phyloP scores from a whole-genome alignment of 2,888 invertebrate species.

The Spatulosminthurus flaviceps region DNA sequence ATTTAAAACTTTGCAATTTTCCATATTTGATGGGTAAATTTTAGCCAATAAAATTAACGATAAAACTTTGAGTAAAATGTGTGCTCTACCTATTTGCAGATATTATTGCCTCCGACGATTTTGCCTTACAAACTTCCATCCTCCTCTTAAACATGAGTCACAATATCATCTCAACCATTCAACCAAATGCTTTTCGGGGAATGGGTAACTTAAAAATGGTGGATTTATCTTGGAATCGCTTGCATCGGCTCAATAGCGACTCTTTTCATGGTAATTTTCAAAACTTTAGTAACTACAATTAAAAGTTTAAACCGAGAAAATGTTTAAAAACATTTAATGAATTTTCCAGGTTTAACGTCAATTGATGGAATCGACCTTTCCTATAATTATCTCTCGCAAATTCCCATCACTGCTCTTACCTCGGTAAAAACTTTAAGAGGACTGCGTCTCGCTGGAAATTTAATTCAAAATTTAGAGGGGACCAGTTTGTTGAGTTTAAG shows the following conservation, averaged over 20 bases:
- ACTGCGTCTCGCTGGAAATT: slow-evolving; percentile 84
- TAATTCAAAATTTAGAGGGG: slow-evolving; percentile 83
- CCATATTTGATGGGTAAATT: too few relatives aligned
- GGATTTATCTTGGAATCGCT: slow-evolving; percentile 79
- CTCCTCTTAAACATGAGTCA: slow-evolving; percentile 81
- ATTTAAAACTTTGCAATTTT: too few relatives aligned
- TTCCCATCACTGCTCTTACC: slow-evolving; percentile 81
- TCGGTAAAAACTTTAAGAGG: slow-evolving; percentile 76
- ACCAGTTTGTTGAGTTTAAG: slow-evolving; percentile 73
- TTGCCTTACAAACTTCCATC: slow-evolving; percentile 75
- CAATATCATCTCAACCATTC: slow-evolving; percentile 79
- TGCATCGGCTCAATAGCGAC: slow-evolving; percentile 83
- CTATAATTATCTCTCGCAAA: slow-evolving; percentile 84
- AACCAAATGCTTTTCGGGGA: slow-evolving; percentile 78
- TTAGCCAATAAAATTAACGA: too few relatives aligned
- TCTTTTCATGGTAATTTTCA: slow-evolving; percentile 79
- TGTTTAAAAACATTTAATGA: too few relatives aligned
- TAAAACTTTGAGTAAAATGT: too few relatives aligned
- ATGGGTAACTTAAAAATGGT: slow-evolving; percentile 75
- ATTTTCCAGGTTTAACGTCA: slow-evolving; percentile 76
- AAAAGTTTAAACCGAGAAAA: too few relatives aligned
- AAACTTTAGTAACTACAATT: too few relatives aligned
- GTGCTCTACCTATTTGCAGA: slow-evolving; percentile 71
- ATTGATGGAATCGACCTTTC: slow-evolving; percentile 84
- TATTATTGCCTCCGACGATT: slow-evolving; percentile 75